A percentile compares a stretch with the other conserved stretches of the same genome.
Evolutionary conservation across 2,113 vertebrate species (phyloP).

Genomic region (Calypte anna): DNA sequence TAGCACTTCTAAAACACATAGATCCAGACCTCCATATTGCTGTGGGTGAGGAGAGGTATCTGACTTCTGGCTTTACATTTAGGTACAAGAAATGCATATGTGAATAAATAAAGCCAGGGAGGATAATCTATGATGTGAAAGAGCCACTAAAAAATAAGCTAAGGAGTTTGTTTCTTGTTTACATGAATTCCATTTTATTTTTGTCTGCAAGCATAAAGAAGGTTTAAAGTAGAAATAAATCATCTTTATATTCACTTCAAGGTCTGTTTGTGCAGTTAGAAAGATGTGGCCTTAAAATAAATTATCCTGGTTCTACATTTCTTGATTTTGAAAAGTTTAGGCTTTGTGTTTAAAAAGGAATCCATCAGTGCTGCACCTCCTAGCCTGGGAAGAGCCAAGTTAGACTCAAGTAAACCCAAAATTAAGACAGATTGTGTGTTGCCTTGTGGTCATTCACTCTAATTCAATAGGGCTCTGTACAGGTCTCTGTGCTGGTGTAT

Average conservation of each 20-base stretch:
- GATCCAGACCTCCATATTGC: conserved; percentile 27
- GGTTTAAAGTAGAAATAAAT: conserved; percentile 45
- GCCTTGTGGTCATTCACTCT: conserved; percentile 47
- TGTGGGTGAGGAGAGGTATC: conserved; percentile 45
- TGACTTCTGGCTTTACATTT: conserved; percentile 41
- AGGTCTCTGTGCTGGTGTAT: background rate
- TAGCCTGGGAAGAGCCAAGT: conserved; percentile 52
- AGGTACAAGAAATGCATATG: conserved; percentile 7
- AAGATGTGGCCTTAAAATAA: conserved; percentile 41
- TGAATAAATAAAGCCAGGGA: conserved; percentile 54
- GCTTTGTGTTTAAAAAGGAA: conserved; percentile 45
- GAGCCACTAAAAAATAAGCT: conserved; percentile 44
- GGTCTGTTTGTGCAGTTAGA: conserved; percentile 36
- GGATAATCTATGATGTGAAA: conserved; percentile 52
- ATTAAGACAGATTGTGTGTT: conserved; percentile 62
- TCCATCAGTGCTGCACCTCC: conserved; percentile 44
- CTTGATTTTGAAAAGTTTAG: conserved; percentile 51
- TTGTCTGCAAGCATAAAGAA: conserved; percentile 22
- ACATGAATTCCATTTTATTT: conserved; percentile 48
- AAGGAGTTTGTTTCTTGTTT: conserved; percentile 58
- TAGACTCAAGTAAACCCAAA: conserved; percentile 38
- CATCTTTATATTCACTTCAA: conserved; percentile 35
- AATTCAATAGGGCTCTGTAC: conserved; percentile 46
- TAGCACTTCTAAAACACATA: background rate
- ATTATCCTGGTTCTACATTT: conserved; percentile 34